A percentile compares a stretch with the other conserved stretches of the same genome.
Conservation (phyloP, 2,888 invertebrate genomes). For the Andrena haemorrhoa region DNA sequence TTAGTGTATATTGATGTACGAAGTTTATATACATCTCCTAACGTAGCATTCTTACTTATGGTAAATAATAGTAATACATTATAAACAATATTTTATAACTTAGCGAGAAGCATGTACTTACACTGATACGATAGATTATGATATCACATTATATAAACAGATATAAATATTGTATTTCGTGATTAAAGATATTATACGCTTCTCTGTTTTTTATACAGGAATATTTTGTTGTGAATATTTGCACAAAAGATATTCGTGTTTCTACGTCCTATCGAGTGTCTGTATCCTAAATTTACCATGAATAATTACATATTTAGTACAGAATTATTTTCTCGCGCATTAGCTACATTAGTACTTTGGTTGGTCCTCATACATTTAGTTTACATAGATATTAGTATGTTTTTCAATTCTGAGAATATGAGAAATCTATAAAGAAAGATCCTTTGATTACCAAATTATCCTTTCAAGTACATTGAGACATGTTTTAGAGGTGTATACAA, state of each 20-base stretch:
- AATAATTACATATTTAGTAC: conserved; percentile 29
- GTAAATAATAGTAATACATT: conserved; percentile 9
- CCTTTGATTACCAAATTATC: conserved; percentile 10
- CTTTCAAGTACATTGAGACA: conserved; percentile 39
- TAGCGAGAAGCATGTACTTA: conserved; percentile 6
- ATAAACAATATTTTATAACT: conserved; percentile 9
- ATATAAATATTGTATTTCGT: conserved; percentile 13
- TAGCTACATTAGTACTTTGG: conserved; percentile 40
- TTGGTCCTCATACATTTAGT: conserved; percentile 62
- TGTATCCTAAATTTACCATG: conserved; percentile 2
- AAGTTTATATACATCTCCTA: not conserved
- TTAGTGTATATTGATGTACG: not conserved
- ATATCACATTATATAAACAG: conserved; percentile 1
- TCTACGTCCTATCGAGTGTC: not conserved
- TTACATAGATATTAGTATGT: conserved; percentile 20
- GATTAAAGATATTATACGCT: not conserved
- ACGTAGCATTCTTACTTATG: not conserved
- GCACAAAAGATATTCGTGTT: not conserved
- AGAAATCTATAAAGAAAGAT: conserved; percentile 20
- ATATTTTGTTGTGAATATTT: conserved; percentile 16
- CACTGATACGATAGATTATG: not conserved
- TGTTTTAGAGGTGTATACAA: conserved; percentile 29
- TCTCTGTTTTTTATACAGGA: conserved; percentile 10
- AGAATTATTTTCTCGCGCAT: conserved; percentile 16
- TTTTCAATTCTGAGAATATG: conserved; percentile 34